Base-by-base conservation (phyloP, 2,888 invertebrate genomes). In the Andrena dorsata region DNA sequence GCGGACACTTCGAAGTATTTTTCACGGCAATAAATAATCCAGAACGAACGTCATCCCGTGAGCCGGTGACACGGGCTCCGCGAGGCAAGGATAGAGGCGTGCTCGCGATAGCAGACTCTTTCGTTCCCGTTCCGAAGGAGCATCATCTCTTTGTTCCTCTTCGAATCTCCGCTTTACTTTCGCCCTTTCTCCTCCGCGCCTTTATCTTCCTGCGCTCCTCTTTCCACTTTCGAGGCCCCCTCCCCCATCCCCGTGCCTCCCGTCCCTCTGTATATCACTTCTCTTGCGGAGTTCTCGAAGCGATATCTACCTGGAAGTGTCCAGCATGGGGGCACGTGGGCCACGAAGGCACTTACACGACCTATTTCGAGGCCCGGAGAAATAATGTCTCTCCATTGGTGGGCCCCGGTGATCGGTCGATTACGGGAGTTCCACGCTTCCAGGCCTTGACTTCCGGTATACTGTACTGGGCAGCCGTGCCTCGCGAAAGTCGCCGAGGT, bases 321-420 rank as follows among this genome's bases (percentile, higher is more conserved):
- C 79, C 87, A 72, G 75, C 78, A 23, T 70, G 85, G 85, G 82
- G 83, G 82, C 86, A 89, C 88, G 86, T 85, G 89, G 88, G 78
- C 85, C 88, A 88, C 69, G 83, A 85, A 88, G 85, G 82, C 86
- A 88, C 89, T 88, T 88, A 88, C 89, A 87, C 88, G 87, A 88
- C 88, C 90, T 90, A 91, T 89, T 91, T 91, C 85, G 91, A 91
- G 88, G 84, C 79, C 74, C 73, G 66, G 87, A 88, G 90, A 89
- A 91, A 91, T 90, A 91, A 91, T 91, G 90, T 89, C 89, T 91
- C 91, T 90, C 87, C 90, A 89, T 87, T 86, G 91, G 91, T 91
- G 90, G 91, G 88, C 91, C 60, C 10, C 74, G 80, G 85, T 85
- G 88, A 90, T 90, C 88, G 88, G 84, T 88, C 87, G 89, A 89